phyloP scores from a whole-genome alignment of 1,140 invertebrate genomes.

The Pinna nobilis region DNA sequence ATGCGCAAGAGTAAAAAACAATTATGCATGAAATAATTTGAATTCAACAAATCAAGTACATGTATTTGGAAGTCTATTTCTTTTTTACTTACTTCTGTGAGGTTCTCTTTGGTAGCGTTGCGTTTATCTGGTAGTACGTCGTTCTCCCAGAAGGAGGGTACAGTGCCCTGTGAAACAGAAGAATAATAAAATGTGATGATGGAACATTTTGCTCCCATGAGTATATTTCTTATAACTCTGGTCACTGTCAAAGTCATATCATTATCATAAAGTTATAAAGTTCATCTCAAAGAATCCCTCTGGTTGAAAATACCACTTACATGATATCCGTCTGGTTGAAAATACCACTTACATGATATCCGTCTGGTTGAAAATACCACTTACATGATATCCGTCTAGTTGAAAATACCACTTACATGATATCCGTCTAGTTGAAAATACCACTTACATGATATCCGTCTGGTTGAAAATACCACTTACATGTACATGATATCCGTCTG shows the following conservation, averaged over 20 bases:
- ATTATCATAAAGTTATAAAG: not conserved
- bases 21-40: conserved; percentile 1
- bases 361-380: too few relatives aligned
- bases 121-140: conserved; percentile 55
- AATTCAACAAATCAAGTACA: not conserved
- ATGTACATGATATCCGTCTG: too few relatives aligned
- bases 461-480: too few relatives aligned
- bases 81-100: conserved; percentile 8
- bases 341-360: too few relatives aligned
- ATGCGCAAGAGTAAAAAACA: too few relatives aligned
- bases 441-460: too few relatives aligned
- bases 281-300: too few relatives aligned
- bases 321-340: too few relatives aligned
- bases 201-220: not conserved
- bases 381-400: too few relatives aligned
- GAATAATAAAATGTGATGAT: not conserved
- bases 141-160: conserved; percentile 61
- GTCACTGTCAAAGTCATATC: not conserved
- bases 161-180: conserved; percentile 50
- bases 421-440: too few relatives aligned
- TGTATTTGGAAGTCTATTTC: not conserved
- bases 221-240: not conserved
- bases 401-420: too few relatives aligned
- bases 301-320: too few relatives aligned
- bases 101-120: conserved; percentile 45